phyloP scores from a whole-genome alignment of 2,888 invertebrate species.

The Thecocarcelia acutangulata region DNA sequence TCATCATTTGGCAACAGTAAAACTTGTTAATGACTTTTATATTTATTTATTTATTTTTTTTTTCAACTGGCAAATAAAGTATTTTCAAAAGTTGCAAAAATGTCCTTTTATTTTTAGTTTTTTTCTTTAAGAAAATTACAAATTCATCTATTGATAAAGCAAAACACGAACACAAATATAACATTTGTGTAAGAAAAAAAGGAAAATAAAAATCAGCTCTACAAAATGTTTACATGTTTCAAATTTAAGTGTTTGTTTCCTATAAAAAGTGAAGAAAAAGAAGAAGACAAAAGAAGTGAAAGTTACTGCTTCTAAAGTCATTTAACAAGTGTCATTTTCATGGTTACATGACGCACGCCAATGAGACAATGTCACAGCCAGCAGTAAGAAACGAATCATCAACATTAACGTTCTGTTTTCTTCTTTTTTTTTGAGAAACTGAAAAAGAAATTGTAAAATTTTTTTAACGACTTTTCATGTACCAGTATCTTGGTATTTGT shows the following conservation, averaged over 20 bases:
- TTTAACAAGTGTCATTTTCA: slow-evolving; percentile 64
- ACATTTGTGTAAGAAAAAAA: background rate
- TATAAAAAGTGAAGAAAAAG: background rate
- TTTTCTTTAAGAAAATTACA: slow-evolving; percentile 31
- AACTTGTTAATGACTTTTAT: slow-evolving; percentile 50
- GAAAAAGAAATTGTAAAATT: slow-evolving; percentile 21
- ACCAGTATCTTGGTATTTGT: slow-evolving; percentile 23
- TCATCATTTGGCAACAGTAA: slow-evolving; percentile 31
- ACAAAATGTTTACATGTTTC: slow-evolving; percentile 1
- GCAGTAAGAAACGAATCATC: slow-evolving; percentile 49
- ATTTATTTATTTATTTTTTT: background rate
- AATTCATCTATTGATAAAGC: background rate
- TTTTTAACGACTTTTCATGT: slow-evolving; percentile 18
- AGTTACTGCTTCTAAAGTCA: slow-evolving; percentile 48
- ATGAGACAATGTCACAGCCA: slow-evolving; percentile 27
- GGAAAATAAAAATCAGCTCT: background rate
- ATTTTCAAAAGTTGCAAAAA: background rate
- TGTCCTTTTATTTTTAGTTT: background rate
- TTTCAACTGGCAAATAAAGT: slow-evolving; percentile 3
- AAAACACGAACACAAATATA: background rate
- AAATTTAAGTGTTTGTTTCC: slow-evolving; percentile 6
- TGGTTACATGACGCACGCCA: background rate
- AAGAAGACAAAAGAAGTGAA: background rate
- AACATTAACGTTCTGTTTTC: slow-evolving; percentile 35
- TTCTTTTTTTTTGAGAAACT: background rate